Percentiles rank a stretch among this genome's conserved stretches.
Conservation (phyloP, 2,888 invertebrate genomes). For the Drosophila longiperda region DNA sequence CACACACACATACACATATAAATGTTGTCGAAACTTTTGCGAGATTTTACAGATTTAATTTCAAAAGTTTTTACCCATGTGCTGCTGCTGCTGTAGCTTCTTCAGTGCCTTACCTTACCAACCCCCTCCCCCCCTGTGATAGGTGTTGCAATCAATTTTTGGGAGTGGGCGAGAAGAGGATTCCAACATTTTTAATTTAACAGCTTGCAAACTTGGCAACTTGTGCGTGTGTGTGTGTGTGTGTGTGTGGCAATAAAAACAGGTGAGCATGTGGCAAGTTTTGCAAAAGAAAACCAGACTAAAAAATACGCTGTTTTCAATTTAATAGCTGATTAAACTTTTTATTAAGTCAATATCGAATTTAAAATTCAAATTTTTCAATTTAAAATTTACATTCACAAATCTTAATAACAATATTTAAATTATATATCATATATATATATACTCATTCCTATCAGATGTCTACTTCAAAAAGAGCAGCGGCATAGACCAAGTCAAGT, state of each 20-base stretch:
- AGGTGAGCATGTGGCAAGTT: neutral
- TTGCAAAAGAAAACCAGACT: neutral
- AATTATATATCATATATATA: neutral
- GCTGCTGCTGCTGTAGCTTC: conserved; percentile 8
- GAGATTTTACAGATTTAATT: conserved; percentile 71
- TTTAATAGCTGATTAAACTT: neutral
- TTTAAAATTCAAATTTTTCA: too few species aligned
- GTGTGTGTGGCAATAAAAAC: conserved; percentile 15
- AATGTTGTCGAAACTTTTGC: conserved; percentile 44
- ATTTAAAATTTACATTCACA: neutral
- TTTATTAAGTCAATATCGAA: neutral
- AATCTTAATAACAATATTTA: neutral
- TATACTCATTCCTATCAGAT: too few species aligned
- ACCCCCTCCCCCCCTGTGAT: neutral
- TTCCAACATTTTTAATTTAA: conserved; percentile 65
- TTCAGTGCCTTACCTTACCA: neutral
- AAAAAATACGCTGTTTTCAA: conserved; percentile 7
- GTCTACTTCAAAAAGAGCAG: neutral
- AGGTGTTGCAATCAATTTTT: conserved; percentile 70
- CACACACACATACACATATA: conserved; percentile 18
- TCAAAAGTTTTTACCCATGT: conserved; percentile 66
- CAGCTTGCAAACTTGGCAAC: conserved; percentile 39
- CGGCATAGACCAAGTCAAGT: conserved; percentile 1
- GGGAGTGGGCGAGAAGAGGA: neutral
- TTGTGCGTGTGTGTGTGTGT: conserved; percentile 2